Evolutionary conservation across 2,888 invertebrate genomes (phyloP).

Genomic region (Pseudeuparius sepicola): DNA sequence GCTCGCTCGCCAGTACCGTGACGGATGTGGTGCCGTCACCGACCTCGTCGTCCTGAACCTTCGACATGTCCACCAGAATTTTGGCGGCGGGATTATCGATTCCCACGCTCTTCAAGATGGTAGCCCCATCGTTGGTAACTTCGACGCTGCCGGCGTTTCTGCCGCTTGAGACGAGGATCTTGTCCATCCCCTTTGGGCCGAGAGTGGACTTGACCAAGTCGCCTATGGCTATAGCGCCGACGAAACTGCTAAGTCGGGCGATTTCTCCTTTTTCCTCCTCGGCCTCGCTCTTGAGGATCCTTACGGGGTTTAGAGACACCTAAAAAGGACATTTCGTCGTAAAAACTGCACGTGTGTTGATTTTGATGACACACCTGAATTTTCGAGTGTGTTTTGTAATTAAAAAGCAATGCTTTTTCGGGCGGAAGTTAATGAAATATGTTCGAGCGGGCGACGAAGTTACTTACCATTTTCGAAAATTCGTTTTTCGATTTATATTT

Average conservation of each 20-base stretch:
- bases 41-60: conserved; percentile 98
- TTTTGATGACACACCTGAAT: no score
- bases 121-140: conserved; percentile 99
- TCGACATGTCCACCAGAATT: conserved; percentile 96
- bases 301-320: conserved; percentile 86
- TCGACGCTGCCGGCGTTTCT: conserved; percentile 77
- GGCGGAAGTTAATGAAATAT: no score
- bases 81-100: conserved; percentile 99
- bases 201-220: conserved; percentile 97
- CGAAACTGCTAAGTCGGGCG: conserved; percentile 94
- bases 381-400: no score
- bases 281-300: conserved; percentile 90
- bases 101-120: conserved; percentile 90
- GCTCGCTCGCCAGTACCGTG: conserved; percentile 88
- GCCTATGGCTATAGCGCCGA: conserved; percentile 97
- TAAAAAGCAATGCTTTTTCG: no score
- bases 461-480: no score
- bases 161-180: conserved; percentile 73
- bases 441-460: no score
- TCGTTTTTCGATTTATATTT: no score
- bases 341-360: no score
- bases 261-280: conserved; percentile 97
- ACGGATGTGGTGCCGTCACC: conserved; percentile 99
- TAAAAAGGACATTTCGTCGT: no score
- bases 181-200: conserved; percentile 99